Evolutionary conservation across 2,888 invertebrate species (phyloP), one percentile per base, ranked within the genome.

Genomic region (Pardosa pseudoannulata): DNA sequence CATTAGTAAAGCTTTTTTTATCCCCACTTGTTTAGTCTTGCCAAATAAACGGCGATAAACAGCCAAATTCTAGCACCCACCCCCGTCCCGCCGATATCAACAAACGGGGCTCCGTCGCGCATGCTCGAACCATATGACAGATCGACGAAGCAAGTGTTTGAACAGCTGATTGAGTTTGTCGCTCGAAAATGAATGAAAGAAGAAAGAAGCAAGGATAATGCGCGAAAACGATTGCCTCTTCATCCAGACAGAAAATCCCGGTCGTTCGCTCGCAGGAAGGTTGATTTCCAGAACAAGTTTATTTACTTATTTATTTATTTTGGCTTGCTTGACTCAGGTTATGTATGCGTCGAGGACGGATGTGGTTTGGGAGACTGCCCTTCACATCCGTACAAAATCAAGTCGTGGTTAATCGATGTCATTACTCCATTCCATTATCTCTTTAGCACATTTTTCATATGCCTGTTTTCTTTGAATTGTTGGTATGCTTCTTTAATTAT

Each of bases 131-230:
- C 3, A 9, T 28, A 68, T 68, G 68, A 68, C 28, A 32, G 64
- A 64, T 79, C 6, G 41, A n/a, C 11, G 32, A 9, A 46, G 73
- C 72, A 71, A 73, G 71, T 76, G 71, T 82, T 82, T 76, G 65
- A 71, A 82, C 82, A 82, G 76, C 82, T 76, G 76, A 76, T 65
- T 36, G 67, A 56, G 56, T 56, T 56, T 23, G 56, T 56, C 56
- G 56, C 56, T 56, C 23, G 56, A 23, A 46, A 23, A 23, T 56
- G 56, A 56, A 56, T 56, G 56, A 11, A 56, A 56, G 41, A 9
- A 46, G 41, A 46, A 36, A 36, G 36, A 46, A 46, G 46, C 5
- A 56, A 2, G 56, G 23, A 56, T 23, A 6, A 56, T 56, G 56
- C 56, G 23, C 1, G 56, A 56, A 56, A 56, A 23, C 23, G 23